Evolutionary conservation across 2,113 vertebrate species (phyloP).

Genomic region (Erythrocebus patas): DNA sequence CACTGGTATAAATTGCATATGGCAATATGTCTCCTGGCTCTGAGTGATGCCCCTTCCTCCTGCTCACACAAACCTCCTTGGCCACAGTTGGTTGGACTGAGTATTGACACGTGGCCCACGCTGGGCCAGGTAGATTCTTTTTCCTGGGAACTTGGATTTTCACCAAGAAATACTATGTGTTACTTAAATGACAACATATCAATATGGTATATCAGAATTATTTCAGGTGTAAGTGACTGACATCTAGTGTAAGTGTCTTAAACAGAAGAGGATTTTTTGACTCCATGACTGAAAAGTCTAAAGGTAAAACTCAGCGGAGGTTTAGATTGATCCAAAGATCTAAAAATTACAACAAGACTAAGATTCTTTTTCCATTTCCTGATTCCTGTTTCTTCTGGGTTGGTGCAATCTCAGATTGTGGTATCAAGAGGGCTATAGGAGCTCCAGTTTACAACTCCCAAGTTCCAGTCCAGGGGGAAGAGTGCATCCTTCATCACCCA

Average conservation of each 20-base stretch:
- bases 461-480: neutral
- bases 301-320: neutral
- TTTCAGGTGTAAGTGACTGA: neutral
- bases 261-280: neutral
- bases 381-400: neutral
- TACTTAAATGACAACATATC: neutral
- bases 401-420: neutral
- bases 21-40: neutral
- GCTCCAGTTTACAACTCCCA: neutral
- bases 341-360: neutral
- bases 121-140: neutral
- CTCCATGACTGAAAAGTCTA: neutral
- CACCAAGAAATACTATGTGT: neutral
- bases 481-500: fast-evolving
- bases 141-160: neutral
- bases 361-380: neutral
- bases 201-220: neutral
- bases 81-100: neutral
- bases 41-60: neutral
- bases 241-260: neutral
- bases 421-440: neutral
- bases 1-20: neutral
- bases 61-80: too few relatives aligned
- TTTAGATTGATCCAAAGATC: neutral
- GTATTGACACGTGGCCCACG: neutral